Conservation (phyloP, 2,113 vertebrate genomes). For the Hyaena hyaena region DNA sequence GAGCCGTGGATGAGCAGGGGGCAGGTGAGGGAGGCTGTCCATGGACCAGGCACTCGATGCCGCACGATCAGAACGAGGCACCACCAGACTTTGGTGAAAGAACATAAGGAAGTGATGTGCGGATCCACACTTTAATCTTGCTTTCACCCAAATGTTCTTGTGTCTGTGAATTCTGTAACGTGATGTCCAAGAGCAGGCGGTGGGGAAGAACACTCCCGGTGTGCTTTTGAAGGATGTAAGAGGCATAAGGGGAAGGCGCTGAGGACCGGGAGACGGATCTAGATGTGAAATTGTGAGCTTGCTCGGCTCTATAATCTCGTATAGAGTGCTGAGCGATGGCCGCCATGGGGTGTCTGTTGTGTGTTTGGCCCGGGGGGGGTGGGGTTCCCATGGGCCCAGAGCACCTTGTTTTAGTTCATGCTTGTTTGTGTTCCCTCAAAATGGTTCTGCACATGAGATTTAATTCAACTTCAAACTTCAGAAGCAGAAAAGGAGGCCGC, state of each 20-base stretch:
- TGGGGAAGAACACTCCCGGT: background rate
- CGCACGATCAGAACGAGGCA: background rate
- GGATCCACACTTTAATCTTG: background rate
- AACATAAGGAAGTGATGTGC: background rate
- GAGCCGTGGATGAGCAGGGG: background rate
- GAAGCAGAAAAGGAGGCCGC: background rate
- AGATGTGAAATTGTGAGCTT: background rate
- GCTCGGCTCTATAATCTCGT: too few relatives aligned
- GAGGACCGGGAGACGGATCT: too few relatives aligned
- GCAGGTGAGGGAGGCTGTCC: background rate
- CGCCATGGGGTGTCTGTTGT: background rate
- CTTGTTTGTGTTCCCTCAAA: too few relatives aligned
- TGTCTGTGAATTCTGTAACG: background rate
- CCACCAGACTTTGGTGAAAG: rapidly evolving
- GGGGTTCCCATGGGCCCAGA: background rate
- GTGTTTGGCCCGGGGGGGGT: too few relatives aligned
- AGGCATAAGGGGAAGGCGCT: too few relatives aligned
- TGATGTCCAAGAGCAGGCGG: background rate
- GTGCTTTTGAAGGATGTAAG: background rate
- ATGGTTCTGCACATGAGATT: background rate
- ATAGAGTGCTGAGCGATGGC: background rate
- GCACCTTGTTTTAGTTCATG: background rate
- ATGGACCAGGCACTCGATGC: rapidly evolving
- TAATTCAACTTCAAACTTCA: background rate
- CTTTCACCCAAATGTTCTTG: background rate